Conservation (phyloP, 2,888 invertebrate genomes). For the Sinodicranocentrus sp. region DNA sequence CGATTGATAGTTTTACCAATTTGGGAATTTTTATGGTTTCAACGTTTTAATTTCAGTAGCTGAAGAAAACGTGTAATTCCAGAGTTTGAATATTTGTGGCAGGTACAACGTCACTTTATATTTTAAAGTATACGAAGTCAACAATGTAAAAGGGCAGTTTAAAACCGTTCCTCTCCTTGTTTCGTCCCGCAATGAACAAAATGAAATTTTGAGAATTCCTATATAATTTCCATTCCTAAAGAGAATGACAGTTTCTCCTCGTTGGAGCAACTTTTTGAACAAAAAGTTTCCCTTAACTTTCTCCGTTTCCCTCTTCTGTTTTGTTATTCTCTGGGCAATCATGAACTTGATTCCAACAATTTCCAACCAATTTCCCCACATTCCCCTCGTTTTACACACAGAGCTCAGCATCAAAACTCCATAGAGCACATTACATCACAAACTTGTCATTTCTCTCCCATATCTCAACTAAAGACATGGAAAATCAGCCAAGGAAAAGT, state of each 20-base stretch:
- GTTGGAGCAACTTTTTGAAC: no score
- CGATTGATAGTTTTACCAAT: neutral
- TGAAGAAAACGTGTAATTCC: no score
- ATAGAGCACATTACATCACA: neutral
- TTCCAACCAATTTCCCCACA: slow-evolving; percentile 39
- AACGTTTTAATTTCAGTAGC: neutral
- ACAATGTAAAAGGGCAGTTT: no score
- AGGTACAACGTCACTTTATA: no score
- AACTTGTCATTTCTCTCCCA: neutral
- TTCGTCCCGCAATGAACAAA: no score
- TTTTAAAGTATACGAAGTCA: no score
- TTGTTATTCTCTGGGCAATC: slow-evolving; percentile 35
- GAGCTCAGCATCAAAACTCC: neutral
- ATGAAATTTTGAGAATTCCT: no score
- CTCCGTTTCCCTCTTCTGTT: slow-evolving; percentile 1
- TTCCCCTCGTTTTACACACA: slow-evolving; percentile 8
- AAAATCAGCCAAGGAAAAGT: slow-evolving; percentile 15
- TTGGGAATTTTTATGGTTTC: neutral
- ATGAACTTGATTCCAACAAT: slow-evolving; percentile 21
- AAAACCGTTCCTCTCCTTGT: no score
- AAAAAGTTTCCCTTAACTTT: no score
- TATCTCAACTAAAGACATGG: neutral
- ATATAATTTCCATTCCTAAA: no score
- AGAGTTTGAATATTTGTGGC: no score
- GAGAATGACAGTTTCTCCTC: no score